Conservation (phyloP, 1,140 invertebrate genomes). For the Portunus trituberculatus region DNA sequence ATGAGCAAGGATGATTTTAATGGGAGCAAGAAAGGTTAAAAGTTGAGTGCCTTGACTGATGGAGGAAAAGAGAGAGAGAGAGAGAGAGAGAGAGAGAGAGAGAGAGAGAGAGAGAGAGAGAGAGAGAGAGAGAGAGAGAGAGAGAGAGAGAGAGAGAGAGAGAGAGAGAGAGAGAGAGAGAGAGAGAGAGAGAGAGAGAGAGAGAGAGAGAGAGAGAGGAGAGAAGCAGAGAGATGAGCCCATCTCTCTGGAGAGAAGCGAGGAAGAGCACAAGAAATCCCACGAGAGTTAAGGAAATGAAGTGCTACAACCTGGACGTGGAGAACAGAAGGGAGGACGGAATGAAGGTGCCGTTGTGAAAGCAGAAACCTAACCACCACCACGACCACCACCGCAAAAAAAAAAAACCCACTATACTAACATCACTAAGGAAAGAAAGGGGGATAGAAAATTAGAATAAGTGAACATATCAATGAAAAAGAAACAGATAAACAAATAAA, state of each 20-base stretch:
- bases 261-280: too few species aligned
- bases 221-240: too few species aligned
- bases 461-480: background rate
- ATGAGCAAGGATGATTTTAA: background rate
- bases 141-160: background rate
- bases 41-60: conserved; percentile 5
- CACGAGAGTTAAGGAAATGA: too few species aligned
- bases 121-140: background rate
- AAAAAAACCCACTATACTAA: background rate
- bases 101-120: conserved; percentile 34
- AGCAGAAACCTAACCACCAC: background rate
- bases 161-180: background rate
- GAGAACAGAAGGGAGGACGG: background rate
- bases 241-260: too few species aligned
- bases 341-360: background rate
- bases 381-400: background rate
- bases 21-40: background rate
- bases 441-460: too few species aligned
- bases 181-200: background rate
- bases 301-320: too few species aligned
- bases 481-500: conserved; percentile 27
- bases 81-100: background rate
- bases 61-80: conserved; percentile 39
- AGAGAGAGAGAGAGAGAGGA: background rate
- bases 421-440: too few species aligned